Evolutionary conservation across 2,888 invertebrate genomes (phyloP), one percentile per base, ranked within the genome.

Genomic region (Metallyticus violacea): DNA sequence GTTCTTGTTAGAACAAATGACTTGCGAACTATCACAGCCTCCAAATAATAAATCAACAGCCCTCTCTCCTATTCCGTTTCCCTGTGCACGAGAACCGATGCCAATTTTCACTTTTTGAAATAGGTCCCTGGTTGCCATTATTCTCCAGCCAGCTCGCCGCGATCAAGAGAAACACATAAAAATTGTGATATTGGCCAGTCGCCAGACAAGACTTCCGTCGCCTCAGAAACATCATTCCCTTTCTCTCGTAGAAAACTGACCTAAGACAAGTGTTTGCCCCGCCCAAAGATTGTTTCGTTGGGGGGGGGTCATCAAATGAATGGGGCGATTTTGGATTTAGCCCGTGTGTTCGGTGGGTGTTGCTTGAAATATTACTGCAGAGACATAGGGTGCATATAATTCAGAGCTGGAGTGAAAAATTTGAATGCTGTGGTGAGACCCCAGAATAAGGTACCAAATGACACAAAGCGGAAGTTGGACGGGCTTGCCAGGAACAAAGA

Each of bases 101-200:
- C 81, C 81, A 81, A 30, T 81, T 81, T 81, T 81, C 81, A 81
- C 81, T 81, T 81, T 81, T 81, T 81, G 40, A 81, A 81, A 81
- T 30, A 30, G 81, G 30, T 81, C 81, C 81, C 81, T 81, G 30
- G 81, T 30, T 81, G 81, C 81, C 81, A 81, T 30, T 81, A 81
- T 30, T 81, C 30, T 81, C 7, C 6, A 62, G 22, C 7, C 25
- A 30, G 79, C 79, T 7, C 22, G 40, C 79, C 29, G 29, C 81
- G 81, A 81, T 81, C 81, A 81, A 25, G 81, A 40, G 30, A 81
- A 81, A 81, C 29, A 30, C 30, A 30, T 81, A 81, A 81, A 81
- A 81, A 40, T 81, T n/a, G 30, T 30, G 81, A 81, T 30, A 81
- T 30, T 81, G 81, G 81, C 81, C 26, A 2, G 2, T 4, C 22